Conservation (phyloP, 1,140 invertebrate species). For the Camponotus floridanus region DNA sequence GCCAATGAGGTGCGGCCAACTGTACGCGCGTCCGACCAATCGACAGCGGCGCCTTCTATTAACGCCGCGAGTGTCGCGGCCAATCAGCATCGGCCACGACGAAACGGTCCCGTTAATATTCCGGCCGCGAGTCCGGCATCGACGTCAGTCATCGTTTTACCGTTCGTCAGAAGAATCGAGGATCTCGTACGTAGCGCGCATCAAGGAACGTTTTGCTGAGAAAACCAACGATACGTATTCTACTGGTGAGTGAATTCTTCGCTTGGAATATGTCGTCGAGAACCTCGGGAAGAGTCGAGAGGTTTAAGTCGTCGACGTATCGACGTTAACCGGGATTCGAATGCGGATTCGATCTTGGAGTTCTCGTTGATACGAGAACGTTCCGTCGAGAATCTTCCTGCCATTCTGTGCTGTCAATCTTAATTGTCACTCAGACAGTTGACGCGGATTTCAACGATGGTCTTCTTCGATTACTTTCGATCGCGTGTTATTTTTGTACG, state of each 20-base stretch:
- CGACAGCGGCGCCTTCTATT: neutral
- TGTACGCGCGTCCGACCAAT: neutral
- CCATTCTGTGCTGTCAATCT: neutral
- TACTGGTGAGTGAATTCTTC: slow-evolving; percentile 1
- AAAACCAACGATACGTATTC: neutral
- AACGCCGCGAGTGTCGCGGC: neutral
- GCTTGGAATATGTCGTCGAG: no score
- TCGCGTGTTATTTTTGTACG: neutral
- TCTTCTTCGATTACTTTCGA: neutral
- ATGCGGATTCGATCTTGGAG: no score
- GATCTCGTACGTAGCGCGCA: neutral
- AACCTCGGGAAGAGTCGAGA: no score
- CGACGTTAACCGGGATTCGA: no score
- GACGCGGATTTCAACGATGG: neutral
- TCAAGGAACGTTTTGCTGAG: neutral
- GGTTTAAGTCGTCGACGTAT: no score
- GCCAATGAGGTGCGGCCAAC: slow-evolving; percentile 43
- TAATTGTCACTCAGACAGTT: neutral
- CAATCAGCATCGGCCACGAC: slow-evolving; percentile 49
- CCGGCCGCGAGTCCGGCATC: neutral
- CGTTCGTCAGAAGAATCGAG: neutral
- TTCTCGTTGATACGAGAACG: no score
- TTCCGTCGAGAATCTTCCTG: neutral
- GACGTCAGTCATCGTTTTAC: slow-evolving; percentile 33
- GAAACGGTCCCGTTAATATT: slow-evolving; percentile 52